Evolutionary conservation across 2,888 invertebrate genomes (phyloP).

Genomic region (Leptura quadrifasciata): DNA sequence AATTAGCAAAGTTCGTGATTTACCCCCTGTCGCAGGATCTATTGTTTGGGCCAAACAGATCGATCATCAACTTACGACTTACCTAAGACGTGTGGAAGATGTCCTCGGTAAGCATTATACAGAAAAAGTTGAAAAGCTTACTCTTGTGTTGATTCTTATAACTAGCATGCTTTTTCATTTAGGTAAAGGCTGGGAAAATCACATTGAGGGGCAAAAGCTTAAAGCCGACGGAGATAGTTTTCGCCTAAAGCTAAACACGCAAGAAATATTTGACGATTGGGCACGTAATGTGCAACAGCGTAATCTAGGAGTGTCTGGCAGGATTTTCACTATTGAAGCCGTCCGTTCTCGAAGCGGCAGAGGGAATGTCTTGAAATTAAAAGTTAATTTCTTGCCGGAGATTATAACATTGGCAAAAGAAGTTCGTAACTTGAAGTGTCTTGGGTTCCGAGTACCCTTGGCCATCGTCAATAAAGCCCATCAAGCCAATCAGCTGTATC

Average conservation of each 20-base stretch:
- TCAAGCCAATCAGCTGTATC: constrained; percentile 98
- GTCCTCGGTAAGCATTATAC: constrained; percentile 83
- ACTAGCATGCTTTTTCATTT: constrained; percentile 8
- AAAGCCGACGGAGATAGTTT: constrained; percentile 99
- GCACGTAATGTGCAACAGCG: constrained; percentile 94
- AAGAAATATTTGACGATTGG: constrained; percentile 99
- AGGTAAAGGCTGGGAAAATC: constrained; percentile 99
- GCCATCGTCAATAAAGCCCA: constrained; percentile 99
- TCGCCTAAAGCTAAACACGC: constrained; percentile 95
- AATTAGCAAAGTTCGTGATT: constrained; percentile 92
- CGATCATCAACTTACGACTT: constrained; percentile 96
- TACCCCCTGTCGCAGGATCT: constrained; percentile 97
- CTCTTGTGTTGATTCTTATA: neutral
- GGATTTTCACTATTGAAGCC: constrained; percentile 95
- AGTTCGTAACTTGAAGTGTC: constrained; percentile 95
- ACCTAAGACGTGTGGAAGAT: constrained; percentile 97
- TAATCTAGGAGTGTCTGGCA: constrained; percentile 94
- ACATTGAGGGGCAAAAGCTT: constrained; percentile 97
- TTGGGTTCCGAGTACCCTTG: constrained; percentile 97
- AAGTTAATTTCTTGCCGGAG: constrained; percentile 97
- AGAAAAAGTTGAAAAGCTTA: neutral
- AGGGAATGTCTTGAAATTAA: constrained; percentile 89
- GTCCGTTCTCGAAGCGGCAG: constrained; percentile 86
- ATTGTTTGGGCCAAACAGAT: constrained; percentile 99
- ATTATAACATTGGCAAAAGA: constrained; percentile 99